phyloP scores from a whole-genome alignment of 2,888 invertebrate genomes.

The Ommatoiulus sabulosus region DNA sequence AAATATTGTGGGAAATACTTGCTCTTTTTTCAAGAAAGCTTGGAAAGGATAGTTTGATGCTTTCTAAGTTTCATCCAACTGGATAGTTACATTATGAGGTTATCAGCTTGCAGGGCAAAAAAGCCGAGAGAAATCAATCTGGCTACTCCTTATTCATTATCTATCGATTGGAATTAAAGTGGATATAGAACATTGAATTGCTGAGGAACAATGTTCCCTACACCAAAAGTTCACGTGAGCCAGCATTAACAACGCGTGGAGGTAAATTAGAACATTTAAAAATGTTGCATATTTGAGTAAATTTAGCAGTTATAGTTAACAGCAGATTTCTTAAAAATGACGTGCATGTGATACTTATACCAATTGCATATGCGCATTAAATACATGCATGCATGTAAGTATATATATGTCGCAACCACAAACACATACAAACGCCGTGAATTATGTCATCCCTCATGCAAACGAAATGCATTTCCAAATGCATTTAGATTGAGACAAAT shows the following conservation, averaged over 20 bases:
- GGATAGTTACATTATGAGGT: slow-evolving; percentile 30
- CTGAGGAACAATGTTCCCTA: not conserved
- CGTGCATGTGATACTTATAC: not conserved
- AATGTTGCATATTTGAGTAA: not conserved
- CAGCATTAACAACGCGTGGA: no score
- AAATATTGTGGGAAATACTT: not conserved
- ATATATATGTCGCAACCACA: no score
- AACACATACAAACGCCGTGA: no score
- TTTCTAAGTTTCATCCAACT: slow-evolving; percentile 6
- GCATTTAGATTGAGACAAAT: no score
- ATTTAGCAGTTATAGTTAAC: not conserved
- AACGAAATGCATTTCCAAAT: no score
- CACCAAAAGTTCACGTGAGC: not conserved
- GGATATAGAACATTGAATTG: not conserved
- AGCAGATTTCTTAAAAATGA: not conserved
- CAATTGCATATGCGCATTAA: not conserved
- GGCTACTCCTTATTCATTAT: slow-evolving; percentile 43
- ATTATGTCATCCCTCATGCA: no score
- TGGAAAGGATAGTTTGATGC: not conserved
- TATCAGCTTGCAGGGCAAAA: slow-evolving; percentile 2
- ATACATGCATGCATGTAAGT: not conserved
- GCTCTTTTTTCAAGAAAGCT: not conserved
- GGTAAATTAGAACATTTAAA: not conserved
- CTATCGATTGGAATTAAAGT: slow-evolving; percentile 33
- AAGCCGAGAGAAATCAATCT: slow-evolving; percentile 11